These are phyloP conservation scores for Drosophila ercepeae DNA, from an alignment of 1,140 invertebrate species.

Conservation along the genomic window DNA sequence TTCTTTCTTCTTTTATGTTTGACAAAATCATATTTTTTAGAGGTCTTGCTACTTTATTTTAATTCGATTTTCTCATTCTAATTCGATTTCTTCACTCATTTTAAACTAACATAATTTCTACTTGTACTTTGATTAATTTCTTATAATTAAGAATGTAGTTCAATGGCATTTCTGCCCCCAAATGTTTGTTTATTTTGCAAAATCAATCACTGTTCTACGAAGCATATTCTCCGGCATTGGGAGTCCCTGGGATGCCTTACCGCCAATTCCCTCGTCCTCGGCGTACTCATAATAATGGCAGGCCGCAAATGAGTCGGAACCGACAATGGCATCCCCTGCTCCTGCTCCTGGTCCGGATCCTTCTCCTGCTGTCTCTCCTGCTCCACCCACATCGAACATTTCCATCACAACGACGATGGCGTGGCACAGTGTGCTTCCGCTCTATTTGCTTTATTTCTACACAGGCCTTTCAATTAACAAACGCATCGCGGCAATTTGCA, in stretches of 20 bases:
- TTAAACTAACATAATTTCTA: too few species aligned
- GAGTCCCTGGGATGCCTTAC: conserved; percentile 40
- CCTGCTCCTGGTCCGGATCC: neutral
- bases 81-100: conserved; percentile 4
- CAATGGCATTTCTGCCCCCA: conserved; percentile 45
- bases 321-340: conserved; percentile 5
- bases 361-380: neutral
- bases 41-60: too few species aligned
- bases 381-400: conserved; percentile 17
- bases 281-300: conserved; percentile 49
- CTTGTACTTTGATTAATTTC: neutral
- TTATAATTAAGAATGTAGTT: neutral
- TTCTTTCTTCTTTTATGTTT: too few species aligned
- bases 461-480: conserved; percentile 38
- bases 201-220: neutral
- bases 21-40: too few species aligned
- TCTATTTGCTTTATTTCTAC: conserved; percentile 50
- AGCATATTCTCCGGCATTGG: neutral
- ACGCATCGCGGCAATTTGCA: conserved; percentile 17
- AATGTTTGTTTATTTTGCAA: conserved; percentile 31
- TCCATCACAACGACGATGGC: conserved; percentile 27
- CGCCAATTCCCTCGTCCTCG: conserved; percentile 71
- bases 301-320: conserved; percentile 18
- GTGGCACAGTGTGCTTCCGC: conserved; percentile 34
- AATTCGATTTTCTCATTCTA: too few species aligned